Conservation (phyloP, 1,140 invertebrate species). For the Teleopsis dalmanni region DNA sequence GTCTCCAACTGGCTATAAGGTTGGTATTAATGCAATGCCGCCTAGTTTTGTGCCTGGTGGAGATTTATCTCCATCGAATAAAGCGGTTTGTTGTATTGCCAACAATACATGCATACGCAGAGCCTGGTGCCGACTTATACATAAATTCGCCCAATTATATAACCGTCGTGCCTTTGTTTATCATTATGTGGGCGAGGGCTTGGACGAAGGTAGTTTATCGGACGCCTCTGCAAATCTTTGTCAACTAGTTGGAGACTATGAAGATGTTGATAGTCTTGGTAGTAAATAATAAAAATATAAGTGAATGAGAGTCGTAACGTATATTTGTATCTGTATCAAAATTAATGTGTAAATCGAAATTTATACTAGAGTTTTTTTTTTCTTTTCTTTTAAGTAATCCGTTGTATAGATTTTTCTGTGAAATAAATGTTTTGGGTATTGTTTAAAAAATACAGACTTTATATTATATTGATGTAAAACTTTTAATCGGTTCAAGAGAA, state of each 20-base stretch:
- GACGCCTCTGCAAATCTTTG: conserved; percentile 62
- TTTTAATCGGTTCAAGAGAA: no score
- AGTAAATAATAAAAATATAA: no score
- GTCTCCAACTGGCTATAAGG: conserved; percentile 66
- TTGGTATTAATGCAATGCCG: conserved; percentile 60
- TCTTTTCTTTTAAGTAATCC: no score
- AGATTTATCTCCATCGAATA: conserved; percentile 56
- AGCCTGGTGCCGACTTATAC: conserved; percentile 33
- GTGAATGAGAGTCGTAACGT: no score
- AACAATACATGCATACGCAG: conserved; percentile 48
- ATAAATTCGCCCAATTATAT: conserved; percentile 35
- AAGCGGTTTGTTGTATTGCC: conserved; percentile 34
- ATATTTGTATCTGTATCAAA: no score
- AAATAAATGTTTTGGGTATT: no score
- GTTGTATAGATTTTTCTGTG: no score
- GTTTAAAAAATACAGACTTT: no score
- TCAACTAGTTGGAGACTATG: conserved; percentile 54
- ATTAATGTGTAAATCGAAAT: no score
- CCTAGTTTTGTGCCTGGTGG: conserved; percentile 61
- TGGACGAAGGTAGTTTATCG: conserved; percentile 56
- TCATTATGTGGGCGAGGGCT: conserved; percentile 58
- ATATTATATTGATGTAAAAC: no score
- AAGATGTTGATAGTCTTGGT: conserved; percentile 49
- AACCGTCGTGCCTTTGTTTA: conserved; percentile 36
- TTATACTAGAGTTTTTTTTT: no score